Evolutionary conservation across 2,888 invertebrate species (phyloP).

Genomic region (Acrobasis suavella): DNA sequence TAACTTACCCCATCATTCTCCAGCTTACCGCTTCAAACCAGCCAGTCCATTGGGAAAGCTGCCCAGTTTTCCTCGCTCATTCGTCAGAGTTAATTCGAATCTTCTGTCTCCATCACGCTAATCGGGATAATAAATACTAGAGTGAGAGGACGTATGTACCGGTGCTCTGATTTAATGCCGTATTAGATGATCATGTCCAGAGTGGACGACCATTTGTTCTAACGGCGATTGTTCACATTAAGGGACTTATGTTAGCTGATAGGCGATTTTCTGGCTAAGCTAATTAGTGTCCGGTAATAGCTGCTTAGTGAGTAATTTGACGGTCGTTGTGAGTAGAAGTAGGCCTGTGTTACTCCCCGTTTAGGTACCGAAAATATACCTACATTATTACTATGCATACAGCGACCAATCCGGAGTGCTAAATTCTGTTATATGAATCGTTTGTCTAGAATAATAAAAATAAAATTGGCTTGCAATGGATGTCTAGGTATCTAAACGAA

Average conservation of each 20-base stretch:
- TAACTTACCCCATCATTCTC: slow-evolving; percentile 24
- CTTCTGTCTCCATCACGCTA: slow-evolving; percentile 65
- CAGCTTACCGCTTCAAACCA: slow-evolving; percentile 28
- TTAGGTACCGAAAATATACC: too few relatives aligned
- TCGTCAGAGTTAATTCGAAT: slow-evolving; percentile 63
- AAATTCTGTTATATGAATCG: too few relatives aligned
- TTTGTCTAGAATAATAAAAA: too few relatives aligned
- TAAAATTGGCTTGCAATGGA: too few relatives aligned
- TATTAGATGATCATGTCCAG: slow-evolving; percentile 47
- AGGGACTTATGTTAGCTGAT: slow-evolving; percentile 20
- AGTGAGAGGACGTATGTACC: slow-evolving; percentile 47
- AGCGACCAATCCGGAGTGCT: too few relatives aligned
- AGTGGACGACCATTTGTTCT: slow-evolving; percentile 27
- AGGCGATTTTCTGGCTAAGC: slow-evolving; percentile 9
- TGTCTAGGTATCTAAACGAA: too few relatives aligned
- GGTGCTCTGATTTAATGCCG: slow-evolving; percentile 56
- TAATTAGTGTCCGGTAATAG: neutral
- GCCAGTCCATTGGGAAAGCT: slow-evolving; percentile 34
- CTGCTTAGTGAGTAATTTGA: slow-evolving; percentile 1
- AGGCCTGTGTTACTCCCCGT: too few relatives aligned
- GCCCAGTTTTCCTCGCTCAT: slow-evolving; percentile 41
- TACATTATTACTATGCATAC: too few relatives aligned
- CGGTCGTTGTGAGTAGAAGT: neutral
- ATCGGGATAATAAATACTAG: slow-evolving; percentile 64
- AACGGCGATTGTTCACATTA: slow-evolving; percentile 14